Evolutionary conservation across 2,888 invertebrate genomes (phyloP).

Genomic region (Idaea dimidiata): DNA sequence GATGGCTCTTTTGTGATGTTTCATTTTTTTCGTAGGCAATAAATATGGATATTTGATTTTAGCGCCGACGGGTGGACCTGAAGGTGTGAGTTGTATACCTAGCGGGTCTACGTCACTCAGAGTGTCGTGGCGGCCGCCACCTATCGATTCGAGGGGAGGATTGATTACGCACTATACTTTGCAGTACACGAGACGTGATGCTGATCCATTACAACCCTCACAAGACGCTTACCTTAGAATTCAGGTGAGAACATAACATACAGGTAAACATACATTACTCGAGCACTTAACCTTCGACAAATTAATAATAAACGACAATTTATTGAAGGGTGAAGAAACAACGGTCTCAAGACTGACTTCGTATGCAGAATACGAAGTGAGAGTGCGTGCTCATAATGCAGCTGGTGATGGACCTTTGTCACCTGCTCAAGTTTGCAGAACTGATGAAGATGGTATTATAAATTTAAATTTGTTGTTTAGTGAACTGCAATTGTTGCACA

Average conservation of each 20-base stretch:
- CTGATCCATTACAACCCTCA: slow-evolving; percentile 61
- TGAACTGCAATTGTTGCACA: neutral
- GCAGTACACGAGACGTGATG: slow-evolving; percentile 67
- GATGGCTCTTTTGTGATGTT: slow-evolving; percentile 67
- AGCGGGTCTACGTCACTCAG: slow-evolving; percentile 88
- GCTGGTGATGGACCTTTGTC: slow-evolving; percentile 92
- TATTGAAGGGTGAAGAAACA: slow-evolving; percentile 83
- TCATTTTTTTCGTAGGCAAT: slow-evolving; percentile 45
- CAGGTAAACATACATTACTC: neutral
- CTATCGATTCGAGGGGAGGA: slow-evolving; percentile 85
- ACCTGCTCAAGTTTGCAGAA: slow-evolving; percentile 87
- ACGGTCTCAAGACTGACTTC: slow-evolving; percentile 89
- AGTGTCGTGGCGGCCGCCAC: slow-evolving; percentile 87
- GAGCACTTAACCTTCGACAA: neutral
- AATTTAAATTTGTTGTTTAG: neutral
- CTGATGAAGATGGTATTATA: slow-evolving; percentile 89
- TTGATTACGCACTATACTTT: slow-evolving; percentile 73
- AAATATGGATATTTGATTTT: slow-evolving; percentile 26
- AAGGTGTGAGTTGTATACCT: slow-evolving; percentile 86
- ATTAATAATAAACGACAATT: slow-evolving; percentile 7
- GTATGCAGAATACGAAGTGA: slow-evolving; percentile 92
- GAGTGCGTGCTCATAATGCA: slow-evolving; percentile 90
- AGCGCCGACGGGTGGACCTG: slow-evolving; percentile 90
- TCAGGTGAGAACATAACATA: slow-evolving; percentile 46
- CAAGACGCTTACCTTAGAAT: slow-evolving; percentile 69